Base-by-base conservation (phyloP, 2,113 vertebrate species). In the Mirza zaza region DNA sequence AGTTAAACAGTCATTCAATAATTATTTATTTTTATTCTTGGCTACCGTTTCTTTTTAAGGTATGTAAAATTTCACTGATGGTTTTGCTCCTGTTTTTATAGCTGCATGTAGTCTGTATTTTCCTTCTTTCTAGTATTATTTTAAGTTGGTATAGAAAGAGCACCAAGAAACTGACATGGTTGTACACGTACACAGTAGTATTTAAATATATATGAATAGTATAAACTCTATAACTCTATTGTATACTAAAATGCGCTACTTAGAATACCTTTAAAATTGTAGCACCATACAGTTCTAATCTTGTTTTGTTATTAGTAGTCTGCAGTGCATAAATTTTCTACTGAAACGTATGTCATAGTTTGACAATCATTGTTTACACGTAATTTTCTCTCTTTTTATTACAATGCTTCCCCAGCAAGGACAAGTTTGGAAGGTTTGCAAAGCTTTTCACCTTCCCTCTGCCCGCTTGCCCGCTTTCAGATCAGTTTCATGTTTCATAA, bases 351-450 rank as follows among this genome's bases (percentile, higher is more conserved):
- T 98, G 98, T 98, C 97, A 98, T 98, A 98, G 97, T 97, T 98
- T 97, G 98, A 99, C 98, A 98, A 97, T 98, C 93, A 99, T 98
- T 99, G 99, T 99, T 99, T 99, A 99, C 99, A 98, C 99, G 98
- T 99, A 99, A 99, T 99, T 99, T 98, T 99, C 99, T 99, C 99
- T 99, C 99, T 99, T 99, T 99, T 99, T 98, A 98, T 99, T 99
- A 99, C 99, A 99, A 99, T 99, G 99, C 99, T 99, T 99, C 99
- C 99, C 99, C 99, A 99, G 99, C 99, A 99, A 99, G 99, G 99
- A 99, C 99, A 99, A 99, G 99, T 99, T 99, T 99, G 99, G 99
- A 99, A 99, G 99, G 99, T 99, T 99, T 99, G 99, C 99, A 99
- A 99, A 99, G 99, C 99, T 99, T 99, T 99, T 99, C 99, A 99